A percentile compares a stretch with the other conserved stretches of the same genome.
These are phyloP conservation scores for Cataglyphis cursor DNA, from an alignment of 2,888 invertebrate species.

Conservation along the genomic window DNA sequence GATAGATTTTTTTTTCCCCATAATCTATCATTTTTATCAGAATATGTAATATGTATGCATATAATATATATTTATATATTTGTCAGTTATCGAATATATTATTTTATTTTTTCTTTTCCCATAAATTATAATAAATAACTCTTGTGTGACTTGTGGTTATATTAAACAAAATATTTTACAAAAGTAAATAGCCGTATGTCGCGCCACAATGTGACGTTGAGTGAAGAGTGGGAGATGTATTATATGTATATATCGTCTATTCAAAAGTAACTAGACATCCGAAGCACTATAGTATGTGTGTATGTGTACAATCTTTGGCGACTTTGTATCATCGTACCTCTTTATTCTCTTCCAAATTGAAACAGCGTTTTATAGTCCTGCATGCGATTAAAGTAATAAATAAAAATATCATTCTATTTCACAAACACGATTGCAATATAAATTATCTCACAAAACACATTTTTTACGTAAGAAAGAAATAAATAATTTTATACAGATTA, in stretches of 20 bases:
- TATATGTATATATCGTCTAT: slow-evolving; percentile 57
- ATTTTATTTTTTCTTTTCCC: slow-evolving; percentile 80
- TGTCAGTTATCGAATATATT: slow-evolving; percentile 84
- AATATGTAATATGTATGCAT: slow-evolving; percentile 76
- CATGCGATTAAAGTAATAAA: slow-evolving; percentile 23
- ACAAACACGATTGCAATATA: slow-evolving; percentile 18
- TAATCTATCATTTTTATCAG: slow-evolving; percentile 82
- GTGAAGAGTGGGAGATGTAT: slow-evolving; percentile 74
- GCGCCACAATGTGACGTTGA: slow-evolving; percentile 70
- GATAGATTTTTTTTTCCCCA: slow-evolving; percentile 64
- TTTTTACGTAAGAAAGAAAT: slow-evolving; percentile 26
- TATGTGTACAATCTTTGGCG: slow-evolving; percentile 73
- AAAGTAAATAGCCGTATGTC: slow-evolving; percentile 81
- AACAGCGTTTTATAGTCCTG: neutral
- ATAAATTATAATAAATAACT: slow-evolving; percentile 86
- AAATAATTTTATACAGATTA: slow-evolving; percentile 12
- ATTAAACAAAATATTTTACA: slow-evolving; percentile 85
- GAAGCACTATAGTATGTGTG: slow-evolving; percentile 62
- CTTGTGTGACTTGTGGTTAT: slow-evolving; percentile 79
- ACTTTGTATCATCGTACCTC: slow-evolving; percentile 61
- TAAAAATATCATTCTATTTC: slow-evolving; percentile 14
- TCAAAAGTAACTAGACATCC: slow-evolving; percentile 80
- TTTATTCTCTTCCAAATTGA: slow-evolving; percentile 54
- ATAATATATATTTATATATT: slow-evolving; percentile 77
- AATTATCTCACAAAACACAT: slow-evolving; percentile 20